Conservation (phyloP, 30 jellyfish, hydroid and myxozoan genomes). For the Chrysaora quinquecirrha region DNA sequence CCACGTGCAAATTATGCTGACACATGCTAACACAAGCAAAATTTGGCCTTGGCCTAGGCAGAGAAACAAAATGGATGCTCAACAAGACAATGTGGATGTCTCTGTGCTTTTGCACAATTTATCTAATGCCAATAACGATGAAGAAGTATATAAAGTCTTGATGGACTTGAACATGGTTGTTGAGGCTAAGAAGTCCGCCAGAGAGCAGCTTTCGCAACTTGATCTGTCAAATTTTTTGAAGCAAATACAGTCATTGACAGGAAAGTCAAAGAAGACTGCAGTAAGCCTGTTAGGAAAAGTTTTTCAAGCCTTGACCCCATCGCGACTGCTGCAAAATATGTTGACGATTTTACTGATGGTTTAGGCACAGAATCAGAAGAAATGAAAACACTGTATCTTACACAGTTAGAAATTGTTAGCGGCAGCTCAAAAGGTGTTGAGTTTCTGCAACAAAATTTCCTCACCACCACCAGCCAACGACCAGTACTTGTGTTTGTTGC, state of each 20-base stretch:
- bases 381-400: constrained; percentile 24
- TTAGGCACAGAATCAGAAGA: constrained; percentile 1
- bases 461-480: too few relatives aligned
- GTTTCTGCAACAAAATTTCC: constrained; percentile 6
- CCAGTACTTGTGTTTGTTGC: background rate
- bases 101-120: background rate
- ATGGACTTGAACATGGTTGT: constrained; percentile 41
- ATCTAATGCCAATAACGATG: constrained; percentile 6
- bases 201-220: background rate
- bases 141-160: background rate
- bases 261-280: constrained; percentile 26
- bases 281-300: constrained; percentile 36
- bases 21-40: too few relatives aligned
- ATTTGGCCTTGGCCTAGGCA: background rate
- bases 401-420: constrained; percentile 1
- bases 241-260: background rate
- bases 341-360: background rate
- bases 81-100: background rate
- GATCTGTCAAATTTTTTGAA: constrained; percentile 37
- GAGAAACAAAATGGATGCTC: constrained; percentile 4
- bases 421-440: constrained; percentile 11
- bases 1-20: too few relatives aligned
- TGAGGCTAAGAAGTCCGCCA: constrained; percentile 2
- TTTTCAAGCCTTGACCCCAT: constrained; percentile 1
- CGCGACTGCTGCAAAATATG: constrained; percentile 1